Evolutionary conservation across 2,888 invertebrate genomes (phyloP).

Genomic region (Caenorhabditis sp.): DNA sequence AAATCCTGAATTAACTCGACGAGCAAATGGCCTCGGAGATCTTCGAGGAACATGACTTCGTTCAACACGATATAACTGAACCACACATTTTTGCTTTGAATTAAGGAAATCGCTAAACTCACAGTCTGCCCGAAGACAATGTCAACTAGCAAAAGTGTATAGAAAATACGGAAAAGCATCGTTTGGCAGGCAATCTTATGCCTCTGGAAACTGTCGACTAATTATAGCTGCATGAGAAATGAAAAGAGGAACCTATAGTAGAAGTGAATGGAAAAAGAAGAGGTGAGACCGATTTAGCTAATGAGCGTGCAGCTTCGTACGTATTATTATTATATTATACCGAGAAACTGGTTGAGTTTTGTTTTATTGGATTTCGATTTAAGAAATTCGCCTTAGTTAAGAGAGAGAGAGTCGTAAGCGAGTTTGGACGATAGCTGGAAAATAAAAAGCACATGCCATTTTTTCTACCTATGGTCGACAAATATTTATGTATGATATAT

Average conservation of each 20-base stretch:
- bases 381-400: not conserved
- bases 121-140: not conserved
- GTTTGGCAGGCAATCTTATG: not conserved
- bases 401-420: too few relatives aligned
- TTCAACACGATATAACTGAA: not conserved
- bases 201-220: not conserved
- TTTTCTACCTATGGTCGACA: too few relatives aligned
- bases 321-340: not conserved
- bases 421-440: too few relatives aligned
- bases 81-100: not conserved
- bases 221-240: not conserved
- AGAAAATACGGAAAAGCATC: not conserved
- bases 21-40: not conserved
- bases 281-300: constrained; percentile 43
- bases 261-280: constrained; percentile 13
- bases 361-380: not conserved
- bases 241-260: constrained; percentile 1
- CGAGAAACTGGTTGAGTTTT: constrained; percentile 1
- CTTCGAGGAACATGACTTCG: not conserved
- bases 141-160: not conserved
- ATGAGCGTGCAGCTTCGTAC: not conserved
- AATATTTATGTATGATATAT: too few relatives aligned
- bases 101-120: not conserved
- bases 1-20: constrained; percentile 30
- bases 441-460: too few relatives aligned